These are phyloP conservation scores for Pemphigus obesinymphae DNA, from an alignment of 1,140 invertebrate species.

Conservation along the genomic window DNA sequence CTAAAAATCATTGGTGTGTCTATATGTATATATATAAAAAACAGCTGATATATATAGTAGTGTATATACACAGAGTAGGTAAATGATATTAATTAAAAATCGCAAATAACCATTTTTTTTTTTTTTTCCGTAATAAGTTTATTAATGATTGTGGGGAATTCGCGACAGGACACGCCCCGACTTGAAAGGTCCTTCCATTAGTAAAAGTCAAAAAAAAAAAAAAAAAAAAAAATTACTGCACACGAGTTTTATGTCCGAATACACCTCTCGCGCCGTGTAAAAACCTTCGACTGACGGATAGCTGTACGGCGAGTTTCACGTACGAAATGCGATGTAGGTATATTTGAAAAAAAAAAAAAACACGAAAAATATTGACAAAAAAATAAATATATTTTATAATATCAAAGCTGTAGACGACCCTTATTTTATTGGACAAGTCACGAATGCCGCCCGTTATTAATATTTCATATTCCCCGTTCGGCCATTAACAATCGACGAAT, in stretches of 20 bases:
- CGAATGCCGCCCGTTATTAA: background rate
- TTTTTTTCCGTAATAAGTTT: background rate
- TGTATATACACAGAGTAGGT: too few relatives aligned
- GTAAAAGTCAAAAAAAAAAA: background rate
- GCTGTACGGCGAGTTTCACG: too few relatives aligned
- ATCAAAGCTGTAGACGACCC: background rate
- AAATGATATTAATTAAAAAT: too few relatives aligned
- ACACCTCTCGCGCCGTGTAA: too few relatives aligned
- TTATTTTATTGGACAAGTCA: slow-evolving; percentile 11
- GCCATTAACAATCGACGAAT: background rate
- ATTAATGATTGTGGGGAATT: background rate
- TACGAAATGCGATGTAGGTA: background rate
- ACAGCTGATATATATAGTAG: too few relatives aligned
- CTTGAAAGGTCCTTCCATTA: background rate
- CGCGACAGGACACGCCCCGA: background rate
- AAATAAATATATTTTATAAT: background rate
- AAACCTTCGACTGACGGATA: background rate
- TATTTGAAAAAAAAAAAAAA: too few relatives aligned
- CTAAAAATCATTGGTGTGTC: too few relatives aligned
- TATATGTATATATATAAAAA: too few relatives aligned
- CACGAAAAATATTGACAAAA: too few relatives aligned
- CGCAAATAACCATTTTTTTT: too few relatives aligned
- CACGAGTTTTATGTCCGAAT: background rate
- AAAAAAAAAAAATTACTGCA: too few relatives aligned
- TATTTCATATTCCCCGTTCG: background rate